These are phyloP conservation scores for Artibeus jamaicensis DNA, from an alignment of 2,797 vertebrate species.

Conservation along the genomic window DNA sequence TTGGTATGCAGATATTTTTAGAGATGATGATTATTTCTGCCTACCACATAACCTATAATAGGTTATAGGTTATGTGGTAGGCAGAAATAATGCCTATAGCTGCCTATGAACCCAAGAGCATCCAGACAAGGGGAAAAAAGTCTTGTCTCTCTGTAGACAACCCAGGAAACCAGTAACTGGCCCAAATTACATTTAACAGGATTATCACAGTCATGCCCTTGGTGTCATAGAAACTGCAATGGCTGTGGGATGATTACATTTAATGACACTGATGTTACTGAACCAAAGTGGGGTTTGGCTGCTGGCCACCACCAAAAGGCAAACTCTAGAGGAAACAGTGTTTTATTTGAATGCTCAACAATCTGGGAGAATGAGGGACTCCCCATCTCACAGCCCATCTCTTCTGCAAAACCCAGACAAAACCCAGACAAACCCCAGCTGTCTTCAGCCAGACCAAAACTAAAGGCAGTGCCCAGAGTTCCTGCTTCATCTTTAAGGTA, in stretches of 20 bases:
- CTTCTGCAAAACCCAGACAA: neutral
- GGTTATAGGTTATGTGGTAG: too few relatives aligned
- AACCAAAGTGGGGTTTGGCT: neutral
- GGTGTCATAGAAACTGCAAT: neutral
- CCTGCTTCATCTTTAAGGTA: neutral
- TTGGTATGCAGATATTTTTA: neutral
- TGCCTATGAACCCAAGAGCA: too few relatives aligned
- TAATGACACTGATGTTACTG: neutral
- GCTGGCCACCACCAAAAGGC: neutral
- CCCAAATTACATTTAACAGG: neutral
- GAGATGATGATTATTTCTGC: neutral
- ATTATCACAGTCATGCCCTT: neutral
- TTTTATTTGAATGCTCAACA: neutral
- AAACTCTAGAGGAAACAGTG: neutral
- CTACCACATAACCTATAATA: neutral
- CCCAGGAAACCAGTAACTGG: neutral
- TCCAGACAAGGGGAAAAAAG: neutral
- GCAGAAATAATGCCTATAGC: too few relatives aligned
- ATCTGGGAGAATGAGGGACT: neutral
- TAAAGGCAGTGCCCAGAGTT: neutral
- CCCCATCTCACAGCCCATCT: neutral
- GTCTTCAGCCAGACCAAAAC: neutral
- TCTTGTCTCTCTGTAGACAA: neutral
- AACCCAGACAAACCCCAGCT: neutral
- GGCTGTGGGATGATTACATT: neutral